phyloP scores from a whole-genome alignment of 2,113 vertebrate genomes.

The Bubo scandiacus region DNA sequence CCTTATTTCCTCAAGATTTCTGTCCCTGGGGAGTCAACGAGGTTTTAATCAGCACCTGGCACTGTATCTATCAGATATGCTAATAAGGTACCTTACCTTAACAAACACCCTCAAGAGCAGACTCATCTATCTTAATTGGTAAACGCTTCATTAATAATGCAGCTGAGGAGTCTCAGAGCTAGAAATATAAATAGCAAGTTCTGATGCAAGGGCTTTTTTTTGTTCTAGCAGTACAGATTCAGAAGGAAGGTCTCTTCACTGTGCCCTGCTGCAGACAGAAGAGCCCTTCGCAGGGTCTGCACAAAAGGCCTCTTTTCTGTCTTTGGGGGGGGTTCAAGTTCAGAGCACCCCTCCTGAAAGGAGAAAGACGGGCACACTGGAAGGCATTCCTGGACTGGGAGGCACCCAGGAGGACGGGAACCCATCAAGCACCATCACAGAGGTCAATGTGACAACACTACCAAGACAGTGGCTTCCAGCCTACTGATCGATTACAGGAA shows the following conservation, averaged over 20 bases:
- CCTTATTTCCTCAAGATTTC: conserved; percentile 45
- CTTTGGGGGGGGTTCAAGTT: background rate
- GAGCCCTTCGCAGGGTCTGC: conserved; percentile 8
- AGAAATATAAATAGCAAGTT: conserved; percentile 68
- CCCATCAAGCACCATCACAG: background rate
- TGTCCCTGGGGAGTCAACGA: conserved; percentile 28
- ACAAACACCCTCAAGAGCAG: conserved; percentile 78
- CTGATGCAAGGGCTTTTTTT: conserved; percentile 61
- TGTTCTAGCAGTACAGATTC: conserved; percentile 12
- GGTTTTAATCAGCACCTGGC: conserved; percentile 70
- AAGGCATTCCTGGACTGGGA: background rate
- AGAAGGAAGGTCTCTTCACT: conserved; percentile 18
- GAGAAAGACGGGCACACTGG: background rate
- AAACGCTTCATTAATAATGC: conserved; percentile 79
- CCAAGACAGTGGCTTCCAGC: conserved; percentile 44
- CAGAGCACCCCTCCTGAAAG: background rate
- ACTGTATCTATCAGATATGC: conserved; percentile 77
- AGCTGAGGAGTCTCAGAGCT: conserved; percentile 62
- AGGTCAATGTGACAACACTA: conserved; percentile 23
- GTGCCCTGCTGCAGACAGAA: background rate
- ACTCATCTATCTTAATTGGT: conserved; percentile 78
- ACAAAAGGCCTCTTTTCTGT: conserved; percentile 46
- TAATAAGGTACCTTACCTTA: conserved; percentile 78
- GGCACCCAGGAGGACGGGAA: background rate
- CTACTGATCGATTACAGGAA: conserved; percentile 53